These are phyloP conservation scores for Hydrolagus colliei DNA, from an alignment of 2,797 vertebrate genomes.

Conservation along the genomic window DNA sequence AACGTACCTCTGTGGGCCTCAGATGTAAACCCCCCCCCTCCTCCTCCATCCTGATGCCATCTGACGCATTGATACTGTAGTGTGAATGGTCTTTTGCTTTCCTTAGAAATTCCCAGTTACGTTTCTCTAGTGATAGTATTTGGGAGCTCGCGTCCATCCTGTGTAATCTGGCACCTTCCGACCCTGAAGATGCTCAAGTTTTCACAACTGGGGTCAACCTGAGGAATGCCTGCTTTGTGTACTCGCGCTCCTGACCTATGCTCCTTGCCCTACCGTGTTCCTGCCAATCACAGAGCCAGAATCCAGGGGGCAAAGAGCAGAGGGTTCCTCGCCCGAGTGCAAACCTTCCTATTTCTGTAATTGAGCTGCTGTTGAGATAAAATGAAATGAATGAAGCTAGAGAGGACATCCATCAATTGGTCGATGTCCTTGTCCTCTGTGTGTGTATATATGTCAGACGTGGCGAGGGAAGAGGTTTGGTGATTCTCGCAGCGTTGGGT, in stretches of 20 bases:
- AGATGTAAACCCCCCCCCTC: no score
- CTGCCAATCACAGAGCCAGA: conserved; percentile 26
- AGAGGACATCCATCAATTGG: not conserved
- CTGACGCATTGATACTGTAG: no score
- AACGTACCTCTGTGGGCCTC: no score
- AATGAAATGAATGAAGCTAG: not conserved
- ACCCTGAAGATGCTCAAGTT: conserved; percentile 16
- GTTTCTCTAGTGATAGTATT: not conserved
- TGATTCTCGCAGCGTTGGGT: not conserved
- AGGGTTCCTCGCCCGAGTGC: not conserved
- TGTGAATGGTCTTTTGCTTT: no score
- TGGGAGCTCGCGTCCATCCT: not conserved
- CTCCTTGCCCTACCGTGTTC: conserved; percentile 20
- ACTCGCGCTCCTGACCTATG: conserved; percentile 24
- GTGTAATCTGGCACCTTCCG: not conserved
- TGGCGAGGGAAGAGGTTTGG: not conserved
- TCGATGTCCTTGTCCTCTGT: not conserved
- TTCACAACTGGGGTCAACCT: conserved; percentile 19
- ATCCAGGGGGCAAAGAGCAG: conserved; percentile 28
- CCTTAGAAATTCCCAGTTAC: not conserved
- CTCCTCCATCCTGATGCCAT: no score
- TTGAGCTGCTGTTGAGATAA: no score
- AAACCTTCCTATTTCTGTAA: not conserved
- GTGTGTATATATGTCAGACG: not conserved
- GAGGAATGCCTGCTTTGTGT: conserved; percentile 28